These are phyloP conservation scores for Paragorgia papillata DNA, from an alignment of 92 coral and sea anemone species.

Conservation along the genomic window DNA sequence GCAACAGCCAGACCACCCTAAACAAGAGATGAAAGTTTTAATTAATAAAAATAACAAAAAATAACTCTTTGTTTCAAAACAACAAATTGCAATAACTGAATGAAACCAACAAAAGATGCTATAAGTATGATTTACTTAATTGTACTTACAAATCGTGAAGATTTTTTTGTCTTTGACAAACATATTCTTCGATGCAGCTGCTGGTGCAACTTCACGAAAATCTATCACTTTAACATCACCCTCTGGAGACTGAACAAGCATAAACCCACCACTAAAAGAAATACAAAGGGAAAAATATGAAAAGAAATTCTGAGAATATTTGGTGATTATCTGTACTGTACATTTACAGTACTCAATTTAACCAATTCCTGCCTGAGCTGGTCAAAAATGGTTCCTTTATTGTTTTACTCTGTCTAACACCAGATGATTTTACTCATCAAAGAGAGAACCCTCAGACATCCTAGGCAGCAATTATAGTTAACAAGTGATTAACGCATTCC, in stretches of 20 bases:
- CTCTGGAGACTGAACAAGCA: slow-evolving; percentile 71
- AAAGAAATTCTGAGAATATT: not conserved
- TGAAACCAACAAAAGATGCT: not conserved
- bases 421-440: too few species aligned
- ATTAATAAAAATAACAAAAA: slow-evolving; percentile 56
- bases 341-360: too few species aligned
- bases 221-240: slow-evolving; percentile 78
- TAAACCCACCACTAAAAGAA: slow-evolving; percentile 83
- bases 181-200: slow-evolving; percentile 69
- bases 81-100: slow-evolving; percentile 9
- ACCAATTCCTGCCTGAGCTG: too few species aligned
- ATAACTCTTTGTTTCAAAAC: slow-evolving; percentile 21
- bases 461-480: too few species aligned
- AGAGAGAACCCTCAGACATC: too few species aligned
- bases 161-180: slow-evolving; percentile 53
- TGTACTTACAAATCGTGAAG: slow-evolving; percentile 62
- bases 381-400: too few species aligned
- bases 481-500: too few species aligned
- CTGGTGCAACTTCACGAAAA: slow-evolving; percentile 93
- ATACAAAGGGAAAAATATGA: not conserved
- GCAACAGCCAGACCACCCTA: slow-evolving; percentile 90
- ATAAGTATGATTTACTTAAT: slow-evolving; percentile 65
- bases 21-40: too few species aligned
- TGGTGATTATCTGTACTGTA: too few species aligned
- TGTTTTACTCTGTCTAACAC: too few species aligned